Conservation (phyloP, 92 coral and sea anemone species). For the Galaxea fascicularis region DNA sequence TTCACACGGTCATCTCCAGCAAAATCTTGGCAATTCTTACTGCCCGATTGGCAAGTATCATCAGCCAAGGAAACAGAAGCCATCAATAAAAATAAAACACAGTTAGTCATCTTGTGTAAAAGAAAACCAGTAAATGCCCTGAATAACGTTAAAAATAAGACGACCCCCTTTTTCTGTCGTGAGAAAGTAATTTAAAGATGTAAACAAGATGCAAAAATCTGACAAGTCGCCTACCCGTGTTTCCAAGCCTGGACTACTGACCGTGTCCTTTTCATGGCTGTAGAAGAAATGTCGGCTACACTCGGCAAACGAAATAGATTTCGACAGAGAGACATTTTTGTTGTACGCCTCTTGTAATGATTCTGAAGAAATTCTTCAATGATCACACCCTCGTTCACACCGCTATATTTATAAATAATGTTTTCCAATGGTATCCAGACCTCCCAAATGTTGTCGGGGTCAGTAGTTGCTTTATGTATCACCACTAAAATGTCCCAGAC, state of each 20-base stretch:
- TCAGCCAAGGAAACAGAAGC: conserved; percentile 2
- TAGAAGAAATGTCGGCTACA: not conserved
- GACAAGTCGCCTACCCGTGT: conserved; percentile 6
- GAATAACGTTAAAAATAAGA: not conserved
- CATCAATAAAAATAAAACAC: not conserved
- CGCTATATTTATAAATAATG: not conserved
- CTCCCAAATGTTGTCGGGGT: not conserved
- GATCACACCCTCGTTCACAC: not conserved
- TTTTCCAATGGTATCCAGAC: not conserved
- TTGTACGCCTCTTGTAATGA: not conserved
- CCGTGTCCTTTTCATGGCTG: conserved; percentile 23
- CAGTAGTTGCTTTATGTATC: not conserved
- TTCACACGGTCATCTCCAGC: not conserved
- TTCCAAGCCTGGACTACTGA: conserved; percentile 43
- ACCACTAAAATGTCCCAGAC: no score
- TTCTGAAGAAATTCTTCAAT: not conserved
- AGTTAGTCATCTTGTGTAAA: not conserved
- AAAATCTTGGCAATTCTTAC: not conserved
- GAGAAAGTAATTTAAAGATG: not conserved
- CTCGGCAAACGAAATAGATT: not conserved
- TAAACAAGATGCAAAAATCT: not conserved
- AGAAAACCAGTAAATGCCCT: not conserved
- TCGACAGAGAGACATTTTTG: not conserved
- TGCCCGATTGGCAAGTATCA: conserved; percentile 33
- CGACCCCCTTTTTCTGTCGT: not conserved